Evolutionary conservation across 2,888 invertebrate genomes (phyloP), one percentile per base, ranked within the genome.

Genomic region (Drosophila neotestacea): DNA sequence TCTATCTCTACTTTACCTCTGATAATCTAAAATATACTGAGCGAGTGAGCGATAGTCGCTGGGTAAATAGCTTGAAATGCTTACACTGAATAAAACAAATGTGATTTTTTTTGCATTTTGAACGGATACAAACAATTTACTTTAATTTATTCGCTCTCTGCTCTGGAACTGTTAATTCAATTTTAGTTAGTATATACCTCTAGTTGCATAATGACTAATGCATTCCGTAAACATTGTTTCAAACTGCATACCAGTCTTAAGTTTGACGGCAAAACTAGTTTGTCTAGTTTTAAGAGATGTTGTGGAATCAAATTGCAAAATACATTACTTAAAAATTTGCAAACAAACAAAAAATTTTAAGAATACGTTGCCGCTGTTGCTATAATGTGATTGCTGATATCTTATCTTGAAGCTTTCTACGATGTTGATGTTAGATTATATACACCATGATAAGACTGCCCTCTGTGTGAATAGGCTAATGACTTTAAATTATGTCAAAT

Each of bases 111-210:
- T 2, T 59, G 58, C 32, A 41, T 13, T 63, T 34, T 48, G 61
- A 50, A 13, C 81, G 84, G 77, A 84, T 69, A 60, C 62, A 84
- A 64, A 75, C 72, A 85, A 79, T 89, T 82, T 62, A 75, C 38
- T 58, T 63, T 32, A 75, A 75, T 75, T 75, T 46, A 70, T 4
- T 36, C 13, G 63, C 16, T 13, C 48, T 10, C 41, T 48, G 75
- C 32, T 55, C 48, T 59, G 46, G 38, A 44, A 34, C 13, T 62
- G 6, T 61, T 41, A 10, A 11, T 44, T 39, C 10, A 42, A 42
- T 42, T 11, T 34, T 44, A 27, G 34, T 22, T 56, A 34, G 13
- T 55, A 22, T 30, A 42, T 10, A 44, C n/a, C 16, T 22, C 6
- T 34, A 34, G 22, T 44, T 34, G 30, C 39, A 42, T 42, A 41